Base-by-base conservation (phyloP, 2,888 invertebrate species). In the Alsophila aescularia region DNA sequence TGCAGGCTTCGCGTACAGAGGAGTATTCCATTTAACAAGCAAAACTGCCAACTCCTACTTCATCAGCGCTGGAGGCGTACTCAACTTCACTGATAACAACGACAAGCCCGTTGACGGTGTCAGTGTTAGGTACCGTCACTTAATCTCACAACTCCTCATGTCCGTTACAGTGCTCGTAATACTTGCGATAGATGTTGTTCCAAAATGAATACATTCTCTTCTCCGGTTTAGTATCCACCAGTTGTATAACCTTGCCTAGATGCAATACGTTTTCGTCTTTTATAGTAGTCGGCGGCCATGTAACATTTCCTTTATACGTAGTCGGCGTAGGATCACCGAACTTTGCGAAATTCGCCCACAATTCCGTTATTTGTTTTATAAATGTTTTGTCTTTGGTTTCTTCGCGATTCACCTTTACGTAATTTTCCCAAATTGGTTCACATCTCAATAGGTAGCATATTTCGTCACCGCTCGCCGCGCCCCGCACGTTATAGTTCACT, bases 281-380 rank as follows among this genome's bases (percentile, higher is more conserved):
- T 48, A 62, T 55, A 39, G 79, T 79, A 70, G 84, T 78, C 1
- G 81, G 76, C 24, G 74, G 72, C 90, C 90, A 90, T 29, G 69
- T 74, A 6, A 75, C 44, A 47, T 79, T 76, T 14, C 64, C 70
- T 6, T 54, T 34, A 54, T 69, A 66, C 27, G 64, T 49, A 1
- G 41, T 43, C n/a, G 79, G 79, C 15, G 86, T 85, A 36, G 90
- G 89, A 51, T 85, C 58, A 1, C 85, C 87, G 42, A 75, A 79
- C 75, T 89, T 93, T 13, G 86, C 92, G 70, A 93, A 93, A 69
- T 92, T 92, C 0, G 90, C 75, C 92, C 92, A 93, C 72, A 92
- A 68, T 52, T 75, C 66, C 5, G 88, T 69, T 53, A 92, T 79
- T 62, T 83, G 69, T 53, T 72, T 81, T 24, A 92, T 86, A 50